Conservation (phyloP, 1,140 invertebrate genomes). For the Copidosoma floridanum region DNA sequence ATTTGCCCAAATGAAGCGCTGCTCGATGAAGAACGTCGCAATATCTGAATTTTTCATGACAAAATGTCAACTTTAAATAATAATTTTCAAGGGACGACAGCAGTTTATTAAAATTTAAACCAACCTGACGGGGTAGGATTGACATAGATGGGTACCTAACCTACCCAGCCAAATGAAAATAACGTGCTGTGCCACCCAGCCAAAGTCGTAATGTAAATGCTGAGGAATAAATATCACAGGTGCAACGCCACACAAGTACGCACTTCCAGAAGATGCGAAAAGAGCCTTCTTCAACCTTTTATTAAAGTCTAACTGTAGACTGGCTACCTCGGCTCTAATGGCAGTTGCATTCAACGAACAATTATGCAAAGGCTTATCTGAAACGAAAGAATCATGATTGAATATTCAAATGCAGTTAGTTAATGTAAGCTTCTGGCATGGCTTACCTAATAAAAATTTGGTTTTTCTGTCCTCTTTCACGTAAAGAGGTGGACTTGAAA, state of each 20-base stretch:
- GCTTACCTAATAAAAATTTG: constrained; percentile 46
- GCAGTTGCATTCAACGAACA: constrained; percentile 68
- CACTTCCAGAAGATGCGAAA: constrained; percentile 84
- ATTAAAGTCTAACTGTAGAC: constrained; percentile 84
- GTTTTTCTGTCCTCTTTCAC: constrained; percentile 49
- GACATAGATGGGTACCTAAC: constrained; percentile 77
- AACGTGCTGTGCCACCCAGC: constrained; percentile 80
- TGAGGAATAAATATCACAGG: constrained; percentile 74
- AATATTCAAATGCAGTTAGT: not conserved
- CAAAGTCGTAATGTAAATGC: constrained; percentile 80
- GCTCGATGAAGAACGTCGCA: constrained; percentile 87
- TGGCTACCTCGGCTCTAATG: constrained; percentile 83
- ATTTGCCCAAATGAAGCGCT: constrained; percentile 85
- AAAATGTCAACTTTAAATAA: constrained; percentile 21
- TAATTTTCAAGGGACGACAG: no score
- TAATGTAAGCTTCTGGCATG: not conserved
- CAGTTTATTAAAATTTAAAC: constrained; percentile 3
- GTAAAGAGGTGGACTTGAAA: constrained; percentile 53
- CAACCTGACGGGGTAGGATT: constrained; percentile 69
- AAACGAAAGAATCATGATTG: constrained; percentile 13
- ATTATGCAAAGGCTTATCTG: constrained; percentile 65
- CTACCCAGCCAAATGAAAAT: constrained; percentile 79
- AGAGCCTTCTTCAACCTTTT: constrained; percentile 83
- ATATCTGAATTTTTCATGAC: constrained; percentile 60
- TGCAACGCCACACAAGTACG: constrained; percentile 88